Evolutionary conservation across 1,140 invertebrate genomes (phyloP).

Genomic region (Nylanderia fulva): DNA sequence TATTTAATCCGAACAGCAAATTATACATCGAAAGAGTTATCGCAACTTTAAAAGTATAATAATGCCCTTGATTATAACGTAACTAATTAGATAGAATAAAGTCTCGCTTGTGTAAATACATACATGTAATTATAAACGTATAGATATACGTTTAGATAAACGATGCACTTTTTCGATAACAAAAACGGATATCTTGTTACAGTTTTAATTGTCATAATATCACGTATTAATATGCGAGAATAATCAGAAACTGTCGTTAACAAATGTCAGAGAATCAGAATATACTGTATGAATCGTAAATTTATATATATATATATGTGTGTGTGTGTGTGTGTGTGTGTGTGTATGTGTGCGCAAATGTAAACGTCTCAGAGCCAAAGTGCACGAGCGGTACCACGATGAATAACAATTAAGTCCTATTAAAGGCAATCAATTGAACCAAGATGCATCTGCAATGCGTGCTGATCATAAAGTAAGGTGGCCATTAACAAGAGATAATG

Average conservation of each 20-base stretch:
- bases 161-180: background rate
- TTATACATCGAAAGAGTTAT: slow-evolving; percentile 42
- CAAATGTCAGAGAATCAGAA: background rate
- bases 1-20: slow-evolving; percentile 17
- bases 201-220: slow-evolving; percentile 5
- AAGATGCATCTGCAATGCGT: background rate
- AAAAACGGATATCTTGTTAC: background rate
- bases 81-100: background rate
- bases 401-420: slow-evolving; percentile 29
- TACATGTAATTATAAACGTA: slow-evolving; percentile 4
- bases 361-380: background rate
- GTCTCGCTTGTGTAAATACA: slow-evolving; percentile 16
- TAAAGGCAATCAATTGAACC: slow-evolving; percentile 6
- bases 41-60: slow-evolving; percentile 26
- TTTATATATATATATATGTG: background rate
- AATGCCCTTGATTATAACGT: slow-evolving; percentile 5
- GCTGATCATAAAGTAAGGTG: slow-evolving; percentile 16
- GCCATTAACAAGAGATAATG: slow-evolving; percentile 35
- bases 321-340: too few species aligned
- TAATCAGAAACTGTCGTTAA: background rate
- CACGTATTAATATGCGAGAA: too few species aligned
- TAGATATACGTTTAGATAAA: background rate
- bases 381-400: background rate
- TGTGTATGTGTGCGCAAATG: too few species aligned
- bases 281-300: background rate